These are phyloP conservation scores for Eupithecia insigniata DNA, from an alignment of 2,888 invertebrate species.

Conservation along the genomic window DNA sequence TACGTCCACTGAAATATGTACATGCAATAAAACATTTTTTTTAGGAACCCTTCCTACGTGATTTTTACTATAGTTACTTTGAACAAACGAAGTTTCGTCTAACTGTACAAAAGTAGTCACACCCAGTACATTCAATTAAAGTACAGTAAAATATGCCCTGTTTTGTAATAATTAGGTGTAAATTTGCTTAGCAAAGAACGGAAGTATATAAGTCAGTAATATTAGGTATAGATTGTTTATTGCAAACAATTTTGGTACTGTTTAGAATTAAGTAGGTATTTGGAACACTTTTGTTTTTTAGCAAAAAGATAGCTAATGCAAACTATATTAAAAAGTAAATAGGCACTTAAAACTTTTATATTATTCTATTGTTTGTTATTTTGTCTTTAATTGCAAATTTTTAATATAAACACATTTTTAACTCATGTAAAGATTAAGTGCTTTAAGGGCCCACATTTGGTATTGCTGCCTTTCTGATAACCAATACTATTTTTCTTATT, in stretches of 20 bases:
- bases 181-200: conserved; percentile 18
- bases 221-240: conserved; percentile 8
- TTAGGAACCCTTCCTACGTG: background rate
- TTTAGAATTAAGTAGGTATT: conserved; percentile 5
- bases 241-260: conserved; percentile 8
- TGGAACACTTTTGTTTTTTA: background rate
- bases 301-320: background rate
- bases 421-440: background rate
- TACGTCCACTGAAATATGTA: too few relatives aligned
- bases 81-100: background rate
- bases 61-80: background rate
- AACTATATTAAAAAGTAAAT: background rate
- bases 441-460: too few relatives aligned
- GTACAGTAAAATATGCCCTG: conserved; percentile 23
- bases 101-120: background rate
- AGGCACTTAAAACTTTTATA: background rate
- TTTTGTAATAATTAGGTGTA: conserved; percentile 15
- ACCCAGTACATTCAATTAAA: background rate
- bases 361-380: conserved; percentile 1
- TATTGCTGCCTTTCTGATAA: background rate
- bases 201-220: background rate
- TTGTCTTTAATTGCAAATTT: background rate
- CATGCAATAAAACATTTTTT: too few relatives aligned
- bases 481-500: background rate
- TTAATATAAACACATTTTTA: background rate